phyloP scores from a whole-genome alignment of 1,140 invertebrate genomes.

The Chironomus striatipennis region DNA sequence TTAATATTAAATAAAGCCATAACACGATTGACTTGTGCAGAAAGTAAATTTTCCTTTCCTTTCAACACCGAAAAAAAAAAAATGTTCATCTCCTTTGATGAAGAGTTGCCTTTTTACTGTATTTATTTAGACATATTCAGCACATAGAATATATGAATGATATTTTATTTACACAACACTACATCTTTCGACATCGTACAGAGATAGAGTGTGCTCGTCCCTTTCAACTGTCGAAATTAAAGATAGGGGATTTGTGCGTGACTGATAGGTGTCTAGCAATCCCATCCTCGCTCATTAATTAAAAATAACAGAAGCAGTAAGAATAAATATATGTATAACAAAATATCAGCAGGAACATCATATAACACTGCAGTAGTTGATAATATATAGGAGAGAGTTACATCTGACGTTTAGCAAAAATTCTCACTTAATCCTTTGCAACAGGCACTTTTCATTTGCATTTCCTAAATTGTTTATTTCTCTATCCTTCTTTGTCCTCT shows the following conservation, averaged over 20 bases:
- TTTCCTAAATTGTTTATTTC: slow-evolving; percentile 6
- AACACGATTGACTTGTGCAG: not conserved
- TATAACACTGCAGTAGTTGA: no score
- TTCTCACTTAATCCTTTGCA: not conserved
- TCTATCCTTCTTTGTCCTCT: not conserved
- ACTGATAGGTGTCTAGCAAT: slow-evolving; percentile 3
- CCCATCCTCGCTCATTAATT: slow-evolving; percentile 12
- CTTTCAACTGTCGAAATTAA: not conserved
- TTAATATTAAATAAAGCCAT: slow-evolving; percentile 10
- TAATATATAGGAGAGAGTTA: not conserved
- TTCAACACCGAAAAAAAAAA: not conserved
- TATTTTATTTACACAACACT: not conserved
- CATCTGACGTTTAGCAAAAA: slow-evolving; percentile 8
- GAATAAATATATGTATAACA: no score
- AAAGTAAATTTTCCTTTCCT: not conserved
- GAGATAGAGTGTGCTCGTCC: not conserved
- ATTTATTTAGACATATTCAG: not conserved
- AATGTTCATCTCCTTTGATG: not conserved
- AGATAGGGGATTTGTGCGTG: slow-evolving; percentile 1
- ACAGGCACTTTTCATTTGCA: slow-evolving; percentile 7
- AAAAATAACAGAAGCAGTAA: not conserved
- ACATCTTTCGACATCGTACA: not conserved
- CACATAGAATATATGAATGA: no score
- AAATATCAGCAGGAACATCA: no score
- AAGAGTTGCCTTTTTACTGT: not conserved